Conservation (phyloP, 1,140 invertebrate genomes). For the Amphibalanus amphitrite region DNA sequence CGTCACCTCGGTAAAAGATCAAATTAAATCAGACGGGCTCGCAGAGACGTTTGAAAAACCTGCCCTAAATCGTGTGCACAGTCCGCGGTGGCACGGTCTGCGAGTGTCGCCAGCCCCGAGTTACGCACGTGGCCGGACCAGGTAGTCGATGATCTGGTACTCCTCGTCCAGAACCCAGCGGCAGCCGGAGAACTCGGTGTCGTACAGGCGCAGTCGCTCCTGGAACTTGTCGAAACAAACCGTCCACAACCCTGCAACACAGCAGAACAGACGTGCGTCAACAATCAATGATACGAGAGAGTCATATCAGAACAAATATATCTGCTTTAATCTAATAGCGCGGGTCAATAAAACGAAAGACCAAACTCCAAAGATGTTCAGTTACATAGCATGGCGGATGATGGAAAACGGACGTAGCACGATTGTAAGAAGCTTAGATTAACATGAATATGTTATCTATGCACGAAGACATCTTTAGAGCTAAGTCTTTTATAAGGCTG, state of each 20-base stretch:
- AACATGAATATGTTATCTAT: too few species aligned
- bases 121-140: conserved; percentile 23
- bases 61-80: background rate
- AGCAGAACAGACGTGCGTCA: too few species aligned
- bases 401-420: too few species aligned
- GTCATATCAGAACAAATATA: too few species aligned
- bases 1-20: background rate
- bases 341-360: too few species aligned
- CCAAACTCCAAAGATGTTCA: too few species aligned
- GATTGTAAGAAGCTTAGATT: too few species aligned
- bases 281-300: too few species aligned
- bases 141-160: conserved; percentile 48
- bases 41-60: background rate
- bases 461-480: too few species aligned
- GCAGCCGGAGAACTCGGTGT: conserved; percentile 57
- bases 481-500: too few species aligned
- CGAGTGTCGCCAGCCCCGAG: background rate
- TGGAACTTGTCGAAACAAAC: conserved; percentile 72
- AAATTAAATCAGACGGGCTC: background rate
- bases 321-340: too few species aligned
- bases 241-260: conserved; percentile 63
- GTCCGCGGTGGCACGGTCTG: background rate
- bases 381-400: too few species aligned
- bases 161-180: conserved; percentile 90
- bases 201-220: conserved; percentile 60